A percentile compares a stretch with the other conserved stretches of the same genome.
Conservation (phyloP, 2,797 vertebrate genomes). For the Lacerta bilineata region DNA sequence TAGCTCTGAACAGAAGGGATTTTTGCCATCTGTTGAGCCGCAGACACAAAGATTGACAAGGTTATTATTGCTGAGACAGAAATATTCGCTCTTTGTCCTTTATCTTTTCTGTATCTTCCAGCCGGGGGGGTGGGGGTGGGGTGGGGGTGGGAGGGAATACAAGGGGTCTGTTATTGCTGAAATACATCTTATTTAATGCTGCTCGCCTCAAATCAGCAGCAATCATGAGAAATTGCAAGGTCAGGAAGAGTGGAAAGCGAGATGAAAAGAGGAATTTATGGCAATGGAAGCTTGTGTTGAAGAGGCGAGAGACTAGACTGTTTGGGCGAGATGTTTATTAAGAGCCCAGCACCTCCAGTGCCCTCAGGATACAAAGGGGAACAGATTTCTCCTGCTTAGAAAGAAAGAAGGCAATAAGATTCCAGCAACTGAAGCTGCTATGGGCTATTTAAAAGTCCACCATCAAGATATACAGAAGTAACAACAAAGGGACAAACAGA, state of each 20-base stretch:
- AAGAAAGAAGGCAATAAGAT: neutral
- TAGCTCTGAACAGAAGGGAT: conserved; percentile 19
- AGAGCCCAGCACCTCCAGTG: neutral
- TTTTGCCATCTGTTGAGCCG: conserved; percentile 33
- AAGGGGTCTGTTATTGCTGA: conserved; percentile 27
- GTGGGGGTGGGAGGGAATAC: neutral
- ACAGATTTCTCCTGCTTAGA: conserved; percentile 2
- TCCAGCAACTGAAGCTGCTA: neutral
- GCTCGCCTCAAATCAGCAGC: conserved; percentile 19
- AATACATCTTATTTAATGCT: conserved; percentile 47
- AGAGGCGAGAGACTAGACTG: conserved; percentile 8
- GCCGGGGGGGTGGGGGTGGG: neutral
- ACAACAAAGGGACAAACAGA: neutral
- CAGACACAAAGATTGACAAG: conserved; percentile 32
- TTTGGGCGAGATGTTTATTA: conserved; percentile 11
- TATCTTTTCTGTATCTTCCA: conserved; percentile 28
- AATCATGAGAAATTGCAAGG: conserved; percentile 30
- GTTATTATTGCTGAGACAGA: conserved; percentile 26
- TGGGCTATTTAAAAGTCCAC: neutral
- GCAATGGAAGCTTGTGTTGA: conserved; percentile 6
- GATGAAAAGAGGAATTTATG: conserved; percentile 22
- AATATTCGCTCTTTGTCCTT: conserved; percentile 18
- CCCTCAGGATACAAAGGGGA: neutral
- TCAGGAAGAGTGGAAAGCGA: conserved; percentile 32
- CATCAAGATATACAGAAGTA: too few species aligned